A percentile compares a stretch with the other conserved stretches of the same genome.
Evolutionary conservation across 2,113 vertebrate genomes (phyloP).

Genomic region (Sylvia atricapilla): DNA sequence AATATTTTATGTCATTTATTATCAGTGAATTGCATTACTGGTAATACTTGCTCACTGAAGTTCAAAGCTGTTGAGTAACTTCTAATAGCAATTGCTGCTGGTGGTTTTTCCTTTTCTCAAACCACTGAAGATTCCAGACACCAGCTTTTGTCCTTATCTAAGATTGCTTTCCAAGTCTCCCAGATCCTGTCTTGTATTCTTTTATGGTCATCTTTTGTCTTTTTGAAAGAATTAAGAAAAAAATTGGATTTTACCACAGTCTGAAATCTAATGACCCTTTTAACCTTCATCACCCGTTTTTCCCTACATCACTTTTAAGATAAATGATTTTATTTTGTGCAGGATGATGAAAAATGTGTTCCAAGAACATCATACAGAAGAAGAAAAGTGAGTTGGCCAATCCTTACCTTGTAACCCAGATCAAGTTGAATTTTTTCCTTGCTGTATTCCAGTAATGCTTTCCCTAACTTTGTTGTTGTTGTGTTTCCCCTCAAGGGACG

Average conservation of each 20-base stretch:
- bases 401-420: background rate
- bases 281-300: background rate
- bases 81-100: background rate
- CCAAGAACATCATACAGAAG: conserved; percentile 85
- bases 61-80: background rate
- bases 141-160: background rate
- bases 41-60: background rate
- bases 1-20: background rate
- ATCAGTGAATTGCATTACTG: background rate
- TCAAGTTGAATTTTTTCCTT: background rate
- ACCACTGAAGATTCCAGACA: background rate
- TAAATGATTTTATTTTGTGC: conserved; percentile 7
- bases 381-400: conserved; percentile 72
- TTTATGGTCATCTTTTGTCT: background rate
- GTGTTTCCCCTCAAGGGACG: conserved; percentile 9
- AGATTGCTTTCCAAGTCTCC: background rate
- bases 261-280: background rate
- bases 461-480: background rate
- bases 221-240: background rate
- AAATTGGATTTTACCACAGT: background rate
- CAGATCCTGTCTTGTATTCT: background rate
- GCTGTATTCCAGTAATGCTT: background rate
- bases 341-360: conserved; percentile 82
- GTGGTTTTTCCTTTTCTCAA: background rate
- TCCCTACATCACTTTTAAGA: background rate